phyloP scores from a whole-genome alignment of 1,140 invertebrate genomes.

The Drosophila subobscura region DNA sequence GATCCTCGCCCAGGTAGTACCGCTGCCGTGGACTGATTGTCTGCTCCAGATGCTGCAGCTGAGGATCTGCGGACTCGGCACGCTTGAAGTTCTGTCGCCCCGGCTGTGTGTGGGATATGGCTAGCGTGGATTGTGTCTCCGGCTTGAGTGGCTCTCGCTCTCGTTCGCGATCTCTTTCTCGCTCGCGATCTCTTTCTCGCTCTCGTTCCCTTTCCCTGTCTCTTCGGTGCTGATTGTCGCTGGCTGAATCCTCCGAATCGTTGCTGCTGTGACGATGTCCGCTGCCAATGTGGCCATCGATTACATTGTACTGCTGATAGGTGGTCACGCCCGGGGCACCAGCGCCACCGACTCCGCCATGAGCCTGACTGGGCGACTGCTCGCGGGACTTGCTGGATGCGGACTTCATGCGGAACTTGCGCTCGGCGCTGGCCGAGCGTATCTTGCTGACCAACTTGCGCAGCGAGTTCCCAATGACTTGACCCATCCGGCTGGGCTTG shows the following conservation, averaged over 20 bases:
- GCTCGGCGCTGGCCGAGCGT: slow-evolving; percentile 89
- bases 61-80: slow-evolving; percentile 61
- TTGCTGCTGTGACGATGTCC: slow-evolving; percentile 56
- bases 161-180: background rate
- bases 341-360: background rate
- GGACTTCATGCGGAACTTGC: slow-evolving; percentile 86
- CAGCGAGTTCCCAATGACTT: slow-evolving; percentile 88
- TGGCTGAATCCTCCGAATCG: slow-evolving; percentile 60
- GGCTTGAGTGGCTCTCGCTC: slow-evolving; percentile 35
- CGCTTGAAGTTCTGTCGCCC: slow-evolving; percentile 39
- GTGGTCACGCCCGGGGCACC: slow-evolving; percentile 80
- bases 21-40: slow-evolving; percentile 87
- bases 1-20: slow-evolving; percentile 93
- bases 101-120: background rate
- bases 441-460: slow-evolving; percentile 91
- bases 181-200: slow-evolving; percentile 3
- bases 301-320: slow-evolving; percentile 87
- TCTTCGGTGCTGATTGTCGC: slow-evolving; percentile 39
- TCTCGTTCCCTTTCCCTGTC: slow-evolving; percentile 12
- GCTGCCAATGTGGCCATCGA: slow-evolving; percentile 85
- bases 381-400: slow-evolving; percentile 72
- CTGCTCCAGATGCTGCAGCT: slow-evolving; percentile 55
- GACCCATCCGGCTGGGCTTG: slow-evolving; percentile 83
- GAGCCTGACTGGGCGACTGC: slow-evolving; percentile 85
- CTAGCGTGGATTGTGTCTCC: slow-evolving; percentile 12